Base-by-base conservation (phyloP, 1,140 invertebrate species). In the Hydropsyche tenuis region DNA sequence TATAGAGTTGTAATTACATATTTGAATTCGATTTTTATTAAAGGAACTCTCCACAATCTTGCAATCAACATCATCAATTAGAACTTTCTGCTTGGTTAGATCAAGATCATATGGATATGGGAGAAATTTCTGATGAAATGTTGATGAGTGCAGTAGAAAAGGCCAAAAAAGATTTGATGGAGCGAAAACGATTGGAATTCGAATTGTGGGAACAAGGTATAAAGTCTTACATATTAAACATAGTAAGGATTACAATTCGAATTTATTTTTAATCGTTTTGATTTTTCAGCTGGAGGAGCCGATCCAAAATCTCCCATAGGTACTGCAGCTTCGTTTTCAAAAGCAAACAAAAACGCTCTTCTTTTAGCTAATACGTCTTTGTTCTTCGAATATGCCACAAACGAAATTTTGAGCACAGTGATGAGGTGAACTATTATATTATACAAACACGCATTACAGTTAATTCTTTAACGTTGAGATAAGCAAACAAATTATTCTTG, bases 291-390 rank as follows among this genome's bases (percentile, higher is more conserved):
- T 81, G 90, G 90, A 74, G 91, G 90, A 78, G 89, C 92, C 0
- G 93, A 95, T 81, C 92, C 93, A 0, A 93, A 93, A 79, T 96
- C 94, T 0, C 89, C 94, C 3, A 87, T 90, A n/a, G 94, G 94
- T 2, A 94, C 90, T 0, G 93, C 93, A 14, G 94, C 93, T 0
- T 94, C 93, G 7, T 95, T 96, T 83, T 94, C 92, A 45, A 93
- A 95, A 78, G 93, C 94, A 0, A 96, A 94, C 80, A 88, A 90
- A 80, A 90, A 93, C 74, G 93, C 95, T 4, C 80, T 96, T 0
- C 85, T 90, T 30, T 81, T 96, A 9, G 93, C 94, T 1, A 96
- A 97, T 78, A 91, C 92, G 1, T 96, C 95, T 0, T 85, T 96
- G n/a, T 87, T 96, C 65, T 91, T 93, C 60, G 95, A 97, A 81